Percentiles rank a stretch among this genome's conserved stretches.
These are phyloP conservation scores for Rhinopomastus cyanomelas DNA, from an alignment of 2,113 vertebrate genomes.

Conservation along the genomic window DNA sequence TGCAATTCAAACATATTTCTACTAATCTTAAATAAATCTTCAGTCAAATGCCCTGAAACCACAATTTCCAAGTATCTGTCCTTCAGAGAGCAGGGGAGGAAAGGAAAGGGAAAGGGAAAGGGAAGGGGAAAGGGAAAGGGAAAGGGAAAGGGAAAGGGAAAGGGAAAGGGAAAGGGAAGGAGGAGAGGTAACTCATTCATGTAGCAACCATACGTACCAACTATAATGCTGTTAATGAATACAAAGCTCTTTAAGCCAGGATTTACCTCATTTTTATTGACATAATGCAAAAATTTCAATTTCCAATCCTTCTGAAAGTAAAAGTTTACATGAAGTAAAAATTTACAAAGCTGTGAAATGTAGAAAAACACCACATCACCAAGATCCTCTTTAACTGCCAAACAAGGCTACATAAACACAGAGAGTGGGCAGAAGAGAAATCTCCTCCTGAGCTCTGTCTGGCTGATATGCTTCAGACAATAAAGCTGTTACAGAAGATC, in stretches of 20 bases:
- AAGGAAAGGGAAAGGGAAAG: not conserved
- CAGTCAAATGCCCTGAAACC: not conserved
- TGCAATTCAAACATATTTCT: not conserved
- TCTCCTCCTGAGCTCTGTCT: not conserved
- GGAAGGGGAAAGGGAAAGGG: not conserved
- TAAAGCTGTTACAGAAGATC: not conserved
- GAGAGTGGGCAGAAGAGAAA: not conserved
- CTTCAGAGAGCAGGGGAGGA: accelerated
- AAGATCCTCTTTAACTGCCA: not conserved
- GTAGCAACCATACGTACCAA: not conserved
- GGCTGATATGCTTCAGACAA: not conserved
- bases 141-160: not conserved
- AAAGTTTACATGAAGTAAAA: not conserved
- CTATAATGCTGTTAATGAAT: not conserved
- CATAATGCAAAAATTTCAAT: not conserved
- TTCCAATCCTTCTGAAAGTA: not conserved
- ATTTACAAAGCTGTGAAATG: not conserved
- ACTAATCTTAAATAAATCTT: not conserved
- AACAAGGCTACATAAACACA: not conserved
- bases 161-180: not conserved
- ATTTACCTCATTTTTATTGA: not conserved
- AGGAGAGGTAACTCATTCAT: not conserved
- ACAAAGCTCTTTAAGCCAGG: not conserved
- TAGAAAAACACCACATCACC: not conserved
- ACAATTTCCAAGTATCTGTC: not conserved